These are phyloP conservation scores for Copsychus sechellarum DNA, from an alignment of 2,113 vertebrate genomes.

Conservation along the genomic window DNA sequence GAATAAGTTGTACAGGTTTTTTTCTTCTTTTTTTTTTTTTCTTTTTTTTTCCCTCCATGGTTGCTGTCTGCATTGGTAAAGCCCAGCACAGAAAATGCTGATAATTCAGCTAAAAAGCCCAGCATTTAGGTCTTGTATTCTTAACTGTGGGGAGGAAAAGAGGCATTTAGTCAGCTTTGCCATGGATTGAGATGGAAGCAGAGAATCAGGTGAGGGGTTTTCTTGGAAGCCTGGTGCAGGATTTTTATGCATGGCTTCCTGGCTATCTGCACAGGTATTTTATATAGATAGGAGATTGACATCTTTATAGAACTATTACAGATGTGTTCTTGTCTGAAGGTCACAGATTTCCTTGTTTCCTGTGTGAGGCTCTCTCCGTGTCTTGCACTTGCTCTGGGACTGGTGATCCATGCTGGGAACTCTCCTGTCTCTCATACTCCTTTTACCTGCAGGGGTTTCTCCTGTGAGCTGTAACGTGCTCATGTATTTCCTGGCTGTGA, in stretches of 20 bases:
- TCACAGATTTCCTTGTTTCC: background rate
- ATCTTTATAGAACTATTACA: background rate
- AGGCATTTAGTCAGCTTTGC: background rate
- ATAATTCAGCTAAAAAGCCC: background rate
- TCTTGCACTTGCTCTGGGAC: background rate
- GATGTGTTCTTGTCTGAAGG: background rate
- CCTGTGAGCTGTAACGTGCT: background rate
- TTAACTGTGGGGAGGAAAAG: background rate
- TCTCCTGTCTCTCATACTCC: background rate
- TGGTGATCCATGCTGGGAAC: background rate
- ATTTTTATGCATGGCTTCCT: constrained; percentile 6
- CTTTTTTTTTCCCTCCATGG: background rate
- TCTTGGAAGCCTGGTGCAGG: background rate
- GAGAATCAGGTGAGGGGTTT: background rate
- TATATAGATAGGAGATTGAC: background rate
- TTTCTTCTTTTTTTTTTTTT: fast-evolving
- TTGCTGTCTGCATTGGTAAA: background rate
- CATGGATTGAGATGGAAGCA: background rate
- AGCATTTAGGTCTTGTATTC: background rate
- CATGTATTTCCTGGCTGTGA: background rate
- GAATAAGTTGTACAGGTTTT: background rate
- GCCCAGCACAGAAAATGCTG: background rate
- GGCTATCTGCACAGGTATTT: background rate
- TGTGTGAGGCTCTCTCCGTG: background rate
- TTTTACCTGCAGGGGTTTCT: background rate